Conservation (phyloP, 2,888 invertebrate species). For the Gnatocerus cornutus region DNA sequence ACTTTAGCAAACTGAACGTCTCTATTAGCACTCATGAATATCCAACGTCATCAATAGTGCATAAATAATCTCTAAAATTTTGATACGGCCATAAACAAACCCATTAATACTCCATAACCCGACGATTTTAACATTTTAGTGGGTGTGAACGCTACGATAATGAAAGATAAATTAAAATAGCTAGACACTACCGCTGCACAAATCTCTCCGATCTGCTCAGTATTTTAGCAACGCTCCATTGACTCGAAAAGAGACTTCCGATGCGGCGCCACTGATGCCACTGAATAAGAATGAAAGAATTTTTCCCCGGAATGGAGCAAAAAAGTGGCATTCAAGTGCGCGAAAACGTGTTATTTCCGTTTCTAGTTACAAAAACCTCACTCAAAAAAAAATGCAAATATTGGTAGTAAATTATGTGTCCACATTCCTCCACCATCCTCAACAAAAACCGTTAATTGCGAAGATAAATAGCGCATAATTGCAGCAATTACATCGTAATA, state of each 20-base stretch:
- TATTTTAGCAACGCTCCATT: too few species aligned
- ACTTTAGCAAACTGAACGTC: too few species aligned
- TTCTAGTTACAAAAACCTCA: neutral
- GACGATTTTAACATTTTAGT: too few species aligned
- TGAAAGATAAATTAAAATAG: too few species aligned
- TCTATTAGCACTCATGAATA: too few species aligned
- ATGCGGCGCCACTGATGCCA: neutral
- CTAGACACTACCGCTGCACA: too few species aligned
- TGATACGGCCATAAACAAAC: too few species aligned
- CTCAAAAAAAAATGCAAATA: conserved; percentile 10
- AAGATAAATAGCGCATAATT: conserved; percentile 39
- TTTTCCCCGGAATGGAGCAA: neutral
- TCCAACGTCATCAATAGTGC: too few species aligned
- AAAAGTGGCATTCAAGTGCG: neutral
- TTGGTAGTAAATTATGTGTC: conserved; percentile 14
- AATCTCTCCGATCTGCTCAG: too few species aligned
- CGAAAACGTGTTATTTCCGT: conserved; percentile 1
- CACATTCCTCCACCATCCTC: conserved; percentile 8
- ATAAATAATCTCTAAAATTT: too few species aligned
- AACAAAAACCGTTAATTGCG: conserved; percentile 21
- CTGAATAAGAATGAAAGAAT: neutral
- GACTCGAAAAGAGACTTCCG: neutral
- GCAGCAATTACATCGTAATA: conserved; percentile 34
- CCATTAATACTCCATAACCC: too few species aligned
- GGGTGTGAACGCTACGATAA: too few species aligned